phyloP scores from a whole-genome alignment of 2,113 vertebrate species.

The Cathartes aura region DNA sequence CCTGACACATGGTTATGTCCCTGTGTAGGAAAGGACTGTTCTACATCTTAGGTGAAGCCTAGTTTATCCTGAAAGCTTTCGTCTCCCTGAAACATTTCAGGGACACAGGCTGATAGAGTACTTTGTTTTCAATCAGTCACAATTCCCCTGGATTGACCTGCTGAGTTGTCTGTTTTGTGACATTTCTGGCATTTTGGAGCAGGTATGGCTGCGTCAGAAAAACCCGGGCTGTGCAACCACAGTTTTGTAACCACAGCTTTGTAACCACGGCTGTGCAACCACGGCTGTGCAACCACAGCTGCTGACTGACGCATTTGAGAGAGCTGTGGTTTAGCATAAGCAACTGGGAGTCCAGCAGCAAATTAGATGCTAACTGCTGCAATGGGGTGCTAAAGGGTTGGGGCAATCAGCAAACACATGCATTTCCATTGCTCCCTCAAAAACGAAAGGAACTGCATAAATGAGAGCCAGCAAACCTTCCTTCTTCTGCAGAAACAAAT shows the following conservation, averaged over 20 bases:
- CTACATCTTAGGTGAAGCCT: background rate
- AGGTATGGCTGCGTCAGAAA: background rate
- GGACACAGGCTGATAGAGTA: background rate
- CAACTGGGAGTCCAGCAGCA: background rate
- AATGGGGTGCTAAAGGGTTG: background rate
- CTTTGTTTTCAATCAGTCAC: background rate
- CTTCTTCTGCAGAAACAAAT: background rate
- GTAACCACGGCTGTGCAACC: background rate
- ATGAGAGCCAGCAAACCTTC: background rate
- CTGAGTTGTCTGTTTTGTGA: background rate
- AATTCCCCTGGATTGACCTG: background rate
- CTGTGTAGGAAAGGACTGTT: background rate
- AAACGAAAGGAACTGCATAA: background rate
- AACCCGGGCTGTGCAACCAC: background rate
- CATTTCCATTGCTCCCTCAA: background rate
- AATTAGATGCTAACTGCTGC: background rate
- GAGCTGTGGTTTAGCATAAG: background rate
- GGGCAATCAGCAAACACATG: background rate
- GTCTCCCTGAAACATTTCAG: background rate
- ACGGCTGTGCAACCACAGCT: too few relatives aligned
- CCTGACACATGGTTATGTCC: background rate
- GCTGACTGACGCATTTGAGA: background rate
- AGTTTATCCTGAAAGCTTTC: background rate
- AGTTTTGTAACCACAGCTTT: too few relatives aligned
- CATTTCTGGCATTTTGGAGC: background rate